Evolutionary conservation across 2,113 vertebrate species (phyloP).

Genomic region (Setophaga kirtlandii): DNA sequence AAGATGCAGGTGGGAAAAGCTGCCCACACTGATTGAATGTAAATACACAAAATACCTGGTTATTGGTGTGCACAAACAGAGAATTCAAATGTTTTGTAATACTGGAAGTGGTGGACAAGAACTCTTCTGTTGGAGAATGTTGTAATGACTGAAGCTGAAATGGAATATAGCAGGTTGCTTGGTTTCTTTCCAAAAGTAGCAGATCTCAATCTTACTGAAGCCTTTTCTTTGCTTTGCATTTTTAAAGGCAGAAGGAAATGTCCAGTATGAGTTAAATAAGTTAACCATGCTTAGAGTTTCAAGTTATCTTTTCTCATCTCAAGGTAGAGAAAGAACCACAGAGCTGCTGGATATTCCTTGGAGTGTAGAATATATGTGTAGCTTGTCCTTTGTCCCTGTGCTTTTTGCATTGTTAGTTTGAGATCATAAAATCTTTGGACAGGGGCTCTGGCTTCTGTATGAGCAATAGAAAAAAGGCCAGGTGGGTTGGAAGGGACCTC

Average conservation of each 20-base stretch:
- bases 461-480: not conserved
- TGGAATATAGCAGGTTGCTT: not conserved
- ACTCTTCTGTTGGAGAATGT: not conserved
- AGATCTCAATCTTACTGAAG: not conserved
- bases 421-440: not conserved
- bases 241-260: not conserved
- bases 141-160: not conserved
- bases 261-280: not conserved
- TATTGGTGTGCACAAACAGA: not conserved
- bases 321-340: not conserved
- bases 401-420: not conserved
- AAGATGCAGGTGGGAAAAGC: not conserved
- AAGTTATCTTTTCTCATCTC: not conserved
- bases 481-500: not conserved
- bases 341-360: not conserved
- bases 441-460: not conserved
- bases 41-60: not conserved
- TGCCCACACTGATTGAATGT: not conserved
- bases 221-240: not conserved
- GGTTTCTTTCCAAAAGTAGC: not conserved
- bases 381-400: not conserved
- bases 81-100: not conserved
- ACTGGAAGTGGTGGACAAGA: not conserved
- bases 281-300: not conserved
- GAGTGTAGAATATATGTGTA: not conserved